phyloP scores from a whole-genome alignment of 2,888 invertebrate species.

The Hymenopus coronatus region DNA sequence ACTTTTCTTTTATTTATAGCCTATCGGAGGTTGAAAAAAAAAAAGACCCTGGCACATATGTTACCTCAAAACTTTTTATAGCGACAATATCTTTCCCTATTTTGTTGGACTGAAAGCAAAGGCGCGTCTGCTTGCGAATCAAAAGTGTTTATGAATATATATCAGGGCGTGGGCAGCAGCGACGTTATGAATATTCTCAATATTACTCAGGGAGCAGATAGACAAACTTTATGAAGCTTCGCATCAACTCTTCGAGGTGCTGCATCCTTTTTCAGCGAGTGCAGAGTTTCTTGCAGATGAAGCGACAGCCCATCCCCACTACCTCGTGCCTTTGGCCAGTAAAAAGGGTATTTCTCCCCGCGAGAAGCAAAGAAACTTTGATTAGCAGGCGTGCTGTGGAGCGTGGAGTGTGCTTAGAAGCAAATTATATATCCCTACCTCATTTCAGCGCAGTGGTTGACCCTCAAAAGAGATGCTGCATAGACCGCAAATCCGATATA shows the following conservation, averaged over 20 bases:
- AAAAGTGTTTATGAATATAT: background rate
- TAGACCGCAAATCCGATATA: background rate
- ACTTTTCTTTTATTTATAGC: too few relatives aligned
- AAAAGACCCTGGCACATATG: too few relatives aligned
- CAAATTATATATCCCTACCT: background rate
- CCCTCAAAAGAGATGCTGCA: background rate
- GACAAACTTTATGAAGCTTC: background rate
- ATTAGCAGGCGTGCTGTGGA: background rate
- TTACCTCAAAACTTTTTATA: too few relatives aligned
- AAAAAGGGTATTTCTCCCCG: background rate
- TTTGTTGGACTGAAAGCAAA: too few relatives aligned
- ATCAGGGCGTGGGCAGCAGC: background rate
- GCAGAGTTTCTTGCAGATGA: background rate
- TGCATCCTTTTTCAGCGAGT: background rate
- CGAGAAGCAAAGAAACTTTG: background rate
- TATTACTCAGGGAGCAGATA: background rate
- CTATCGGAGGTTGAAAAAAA: too few relatives aligned
- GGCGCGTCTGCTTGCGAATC: background rate
- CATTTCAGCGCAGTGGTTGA: background rate
- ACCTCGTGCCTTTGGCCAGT: background rate
- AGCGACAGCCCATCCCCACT: background rate
- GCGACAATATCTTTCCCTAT: too few relatives aligned
- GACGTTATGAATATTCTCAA: background rate
- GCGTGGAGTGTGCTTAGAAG: background rate
- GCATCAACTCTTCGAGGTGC: background rate